Evolutionary conservation across 2,113 vertebrate genomes (phyloP), one percentile per base, ranked within the genome.

Genomic region (Rhagologus leucostigma): DNA sequence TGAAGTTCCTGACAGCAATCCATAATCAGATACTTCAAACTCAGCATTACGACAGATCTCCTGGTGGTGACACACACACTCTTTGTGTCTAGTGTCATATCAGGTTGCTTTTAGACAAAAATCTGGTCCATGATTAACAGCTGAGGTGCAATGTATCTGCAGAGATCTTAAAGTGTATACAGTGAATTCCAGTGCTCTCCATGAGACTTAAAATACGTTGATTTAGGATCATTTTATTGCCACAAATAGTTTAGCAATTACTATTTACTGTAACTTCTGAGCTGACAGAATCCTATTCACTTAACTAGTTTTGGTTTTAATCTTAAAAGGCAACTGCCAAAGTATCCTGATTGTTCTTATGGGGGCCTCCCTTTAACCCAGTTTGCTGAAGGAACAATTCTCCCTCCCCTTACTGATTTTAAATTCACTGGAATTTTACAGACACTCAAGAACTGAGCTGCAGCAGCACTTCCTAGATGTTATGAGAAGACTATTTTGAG

Each of bases 1-100:
- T 67, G 82, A 77, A 94, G 87, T 42, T 91, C 42, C 75, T 49
- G 71, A 94, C 39, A 95, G 75, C 63, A 88, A 96, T 92, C 93
- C 63, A 86, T 94, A 94, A 57, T 35, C 30, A 9, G 79, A 96
- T 89, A 77, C 82, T 77, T 83, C 75, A 59, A 93, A 80, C 87
- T 89, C 84, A 95, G 91, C 89, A 82, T 20, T 87, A 49, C 2
- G 3, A 13, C 22, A 0, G 0, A 62, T 63, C 49, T 47, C 7
- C 78, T 67, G 29, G 22, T 74, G 63, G 68, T 55, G 46, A 70
- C 37, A 79, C 18, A 71, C 0, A 1, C 21, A 16, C 9, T 24
- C 49, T 42, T 55, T 46, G 93, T 24, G 33, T 33, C 49, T 87
- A 47, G 46, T 53, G 74, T n/a, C 1, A 0, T 32, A 41, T 46